Evolutionary conservation across 2,113 vertebrate species (phyloP), one percentile per base, ranked within the genome.

Genomic region (Triplophysa dalaica): DNA sequence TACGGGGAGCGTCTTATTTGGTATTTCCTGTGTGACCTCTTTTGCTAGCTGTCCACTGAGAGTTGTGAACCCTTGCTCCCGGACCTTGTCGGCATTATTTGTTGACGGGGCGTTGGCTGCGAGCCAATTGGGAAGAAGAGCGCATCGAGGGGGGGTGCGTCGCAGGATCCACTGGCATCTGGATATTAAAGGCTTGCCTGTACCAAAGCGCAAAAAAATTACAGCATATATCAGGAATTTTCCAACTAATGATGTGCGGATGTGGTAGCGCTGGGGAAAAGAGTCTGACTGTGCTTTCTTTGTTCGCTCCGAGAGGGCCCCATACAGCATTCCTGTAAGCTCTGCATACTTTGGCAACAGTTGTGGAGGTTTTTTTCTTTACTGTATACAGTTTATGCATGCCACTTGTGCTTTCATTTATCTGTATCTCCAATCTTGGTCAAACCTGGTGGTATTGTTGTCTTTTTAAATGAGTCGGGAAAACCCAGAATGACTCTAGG

Each of bases 171-270:
- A 89, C 90, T 92, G 92, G 94, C 95, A 96, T 96, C 94, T 96
- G 95, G 94, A 96, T 95, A 94, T 95, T 95, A 94, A 95, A 94
- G 93, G 90, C 88, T 91, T 91, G 91, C 94, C 93, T 95, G 92
- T 93, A 93, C 93, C 92, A 89, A 89, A 89, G 84, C 86, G 56
- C 61, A 87, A 89, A 87, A 94, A 95, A 97, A 95, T 99, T 94
- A 99, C 96, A 93, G 94, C 97, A 98, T 99, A 95, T 97, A 98
- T 97, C 94, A 97, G 96, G 97, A 98, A 98, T 98, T 99, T 98
- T 99, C 97, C 96, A 93, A 92, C 94, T 98, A 99, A 98, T 94
- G 96, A 98, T 96, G 95, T 97, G 94, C 95, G 96, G 97, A 99
- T 99, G 97, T 98, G 96, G 97, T 95, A 95, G 96, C 90, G 87